These are phyloP conservation scores for Drosophila prostipennis DNA, from an alignment of 2,888 invertebrate species.

Conservation along the genomic window DNA sequence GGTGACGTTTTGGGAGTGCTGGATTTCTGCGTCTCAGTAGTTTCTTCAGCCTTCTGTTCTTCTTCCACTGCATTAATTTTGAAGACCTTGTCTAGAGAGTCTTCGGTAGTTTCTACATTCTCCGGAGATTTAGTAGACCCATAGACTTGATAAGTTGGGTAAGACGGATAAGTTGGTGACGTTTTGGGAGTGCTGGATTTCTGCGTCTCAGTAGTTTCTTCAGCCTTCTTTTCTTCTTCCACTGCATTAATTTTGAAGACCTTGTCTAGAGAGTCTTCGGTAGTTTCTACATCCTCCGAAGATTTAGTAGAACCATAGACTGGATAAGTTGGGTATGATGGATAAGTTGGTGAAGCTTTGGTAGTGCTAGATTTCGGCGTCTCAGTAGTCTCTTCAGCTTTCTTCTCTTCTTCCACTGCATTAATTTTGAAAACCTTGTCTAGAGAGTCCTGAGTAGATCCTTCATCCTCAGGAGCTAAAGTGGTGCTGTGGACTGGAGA, in stretches of 20 bases:
- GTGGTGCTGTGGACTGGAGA: no score
- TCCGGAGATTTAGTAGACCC: neutral
- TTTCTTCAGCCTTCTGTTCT: neutral
- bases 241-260: conserved; percentile 9
- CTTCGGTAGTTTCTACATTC: neutral
- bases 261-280: neutral
- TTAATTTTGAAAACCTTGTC: conserved; percentile 2
- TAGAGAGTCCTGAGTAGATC: neutral
- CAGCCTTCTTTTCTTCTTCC: neutral
- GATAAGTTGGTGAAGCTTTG: neutral
- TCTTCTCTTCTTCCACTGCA: neutral
- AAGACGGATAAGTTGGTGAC: neutral
- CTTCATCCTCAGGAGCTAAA: neutral
- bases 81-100: neutral
- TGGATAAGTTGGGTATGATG: neutral
- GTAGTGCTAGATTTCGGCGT: neutral
- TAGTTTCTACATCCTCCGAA: no score
- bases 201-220: neutral
- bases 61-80: conserved; percentile 6
- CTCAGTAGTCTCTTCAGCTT: neutral
- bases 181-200: neutral
- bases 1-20: neutral
- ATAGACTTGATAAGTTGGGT: neutral
- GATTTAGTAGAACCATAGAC: neutral
- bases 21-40: neutral